phyloP scores from a whole-genome alignment of 2,797 vertebrate species.

The Premnoplex brunnescens region DNA sequence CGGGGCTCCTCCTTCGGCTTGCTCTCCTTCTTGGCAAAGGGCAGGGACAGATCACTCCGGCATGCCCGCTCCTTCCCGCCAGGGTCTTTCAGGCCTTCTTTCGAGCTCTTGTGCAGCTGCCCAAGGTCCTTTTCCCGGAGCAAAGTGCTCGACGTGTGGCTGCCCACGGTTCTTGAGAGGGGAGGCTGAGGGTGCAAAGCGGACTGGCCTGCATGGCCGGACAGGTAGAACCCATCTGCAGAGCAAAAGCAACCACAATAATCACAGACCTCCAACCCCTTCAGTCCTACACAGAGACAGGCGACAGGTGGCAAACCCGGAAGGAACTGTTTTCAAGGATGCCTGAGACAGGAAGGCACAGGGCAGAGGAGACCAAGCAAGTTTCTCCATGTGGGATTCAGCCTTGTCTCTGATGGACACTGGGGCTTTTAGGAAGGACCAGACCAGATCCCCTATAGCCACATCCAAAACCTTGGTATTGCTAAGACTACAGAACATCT shows the following conservation, averaged over 20 bases:
- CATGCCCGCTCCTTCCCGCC: conserved; percentile 74
- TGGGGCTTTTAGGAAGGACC: neutral
- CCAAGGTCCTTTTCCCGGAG: conserved; percentile 80
- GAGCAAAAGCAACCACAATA: neutral
- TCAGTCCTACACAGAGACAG: neutral
- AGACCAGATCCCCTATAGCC: neutral
- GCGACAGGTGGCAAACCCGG: rapidly evolving
- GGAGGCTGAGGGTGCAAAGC: conserved; percentile 82
- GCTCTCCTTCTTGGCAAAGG: conserved; percentile 80
- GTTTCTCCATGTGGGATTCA: neutral
- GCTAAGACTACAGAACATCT: neutral
- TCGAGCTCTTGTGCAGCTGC: conserved; percentile 78
- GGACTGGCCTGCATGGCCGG: conserved; percentile 77
- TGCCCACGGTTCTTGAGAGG: conserved; percentile 74
- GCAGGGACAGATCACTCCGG: conserved; percentile 73
- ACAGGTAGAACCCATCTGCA: conserved; percentile 92
- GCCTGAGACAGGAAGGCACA: neutral
- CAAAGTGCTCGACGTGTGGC: conserved; percentile 75
- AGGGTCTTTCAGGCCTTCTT: conserved; percentile 80
- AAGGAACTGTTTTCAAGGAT: neutral
- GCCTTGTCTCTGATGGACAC: too few relatives aligned
- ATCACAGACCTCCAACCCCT: neutral
- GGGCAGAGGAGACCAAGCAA: neutral
- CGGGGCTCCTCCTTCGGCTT: conserved; percentile 82
- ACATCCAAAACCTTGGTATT: neutral